A percentile compares a stretch with the other conserved stretches of the same genome.
phyloP scores from a whole-genome alignment of 2,888 invertebrate genomes.

The Scrobipalpa costella region DNA sequence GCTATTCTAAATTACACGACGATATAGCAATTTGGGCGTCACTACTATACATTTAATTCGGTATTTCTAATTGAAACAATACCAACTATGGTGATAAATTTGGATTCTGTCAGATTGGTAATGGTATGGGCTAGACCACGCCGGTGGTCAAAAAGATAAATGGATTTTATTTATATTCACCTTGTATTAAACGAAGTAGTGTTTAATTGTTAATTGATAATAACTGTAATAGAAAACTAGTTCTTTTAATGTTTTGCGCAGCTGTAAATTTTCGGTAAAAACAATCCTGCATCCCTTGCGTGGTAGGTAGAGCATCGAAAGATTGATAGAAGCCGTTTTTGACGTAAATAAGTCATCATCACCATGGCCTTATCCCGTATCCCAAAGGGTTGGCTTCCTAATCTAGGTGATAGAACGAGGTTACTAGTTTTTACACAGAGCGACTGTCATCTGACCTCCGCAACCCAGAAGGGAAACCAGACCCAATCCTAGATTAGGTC shows the following conservation, averaged over 20 bases:
- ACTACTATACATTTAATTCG: slow-evolving; percentile 66
- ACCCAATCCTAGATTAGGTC: too few relatives aligned
- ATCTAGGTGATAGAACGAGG: too few relatives aligned
- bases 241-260: background rate
- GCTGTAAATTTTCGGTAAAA: background rate
- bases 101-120: slow-evolving; percentile 54
- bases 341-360: too few relatives aligned
- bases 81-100: slow-evolving; percentile 66
- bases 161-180: slow-evolving; percentile 49
- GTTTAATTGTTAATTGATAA: slow-evolving; percentile 28
- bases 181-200: slow-evolving; percentile 25
- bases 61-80: slow-evolving; percentile 78
- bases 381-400: too few relatives aligned
- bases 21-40: slow-evolving; percentile 76
- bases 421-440: too few relatives aligned
- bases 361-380: too few relatives aligned
- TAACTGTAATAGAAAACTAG: slow-evolving; percentile 13
- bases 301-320: too few relatives aligned
- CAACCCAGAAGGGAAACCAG: too few relatives aligned
- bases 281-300: too few relatives aligned
- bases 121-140: slow-evolving; percentile 58
- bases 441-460: too few relatives aligned
- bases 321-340: too few relatives aligned
- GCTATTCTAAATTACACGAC: slow-evolving; percentile 53
- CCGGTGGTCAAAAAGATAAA: slow-evolving; percentile 69